A percentile compares a stretch with the other conserved stretches of the same genome.
Evolutionary conservation across 1,140 invertebrate genomes (phyloP).

Genomic region (Drusus annulatus): DNA sequence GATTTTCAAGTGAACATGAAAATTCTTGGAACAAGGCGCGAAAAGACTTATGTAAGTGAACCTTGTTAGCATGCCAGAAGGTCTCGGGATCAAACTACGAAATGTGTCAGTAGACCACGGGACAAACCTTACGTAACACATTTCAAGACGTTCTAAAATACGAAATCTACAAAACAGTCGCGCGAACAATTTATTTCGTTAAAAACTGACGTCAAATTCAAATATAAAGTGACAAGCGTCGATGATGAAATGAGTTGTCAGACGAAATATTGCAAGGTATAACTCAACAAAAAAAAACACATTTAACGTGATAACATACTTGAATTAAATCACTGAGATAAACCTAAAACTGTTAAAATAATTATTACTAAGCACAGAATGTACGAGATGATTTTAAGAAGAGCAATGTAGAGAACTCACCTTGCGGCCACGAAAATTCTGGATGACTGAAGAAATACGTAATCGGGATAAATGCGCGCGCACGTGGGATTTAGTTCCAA

Average conservation of each 20-base stretch:
- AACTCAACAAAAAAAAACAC: neutral
- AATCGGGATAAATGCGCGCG: constrained; percentile 33
- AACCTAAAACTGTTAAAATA: neutral
- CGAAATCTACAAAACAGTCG: neutral
- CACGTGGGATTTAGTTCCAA: constrained; percentile 37
- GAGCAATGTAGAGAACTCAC: neutral
- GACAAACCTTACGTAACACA: constrained; percentile 24
- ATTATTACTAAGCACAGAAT: neutral
- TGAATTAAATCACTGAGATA: neutral
- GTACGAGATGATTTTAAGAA: neutral
- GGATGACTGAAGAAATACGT: constrained; percentile 41
- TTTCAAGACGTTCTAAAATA: neutral
- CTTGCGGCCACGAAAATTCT: constrained; percentile 21
- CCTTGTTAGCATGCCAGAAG: constrained; percentile 22
- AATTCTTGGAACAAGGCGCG: neutral
- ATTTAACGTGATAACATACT: neutral
- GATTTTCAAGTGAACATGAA: neutral
- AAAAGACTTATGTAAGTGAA: constrained; percentile 30
- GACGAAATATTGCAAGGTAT: neutral
- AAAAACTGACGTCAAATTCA: neutral
- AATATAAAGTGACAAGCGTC: neutral
- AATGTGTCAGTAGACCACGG: constrained; percentile 30
- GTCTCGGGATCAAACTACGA: constrained; percentile 3
- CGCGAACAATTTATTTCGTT: neutral
- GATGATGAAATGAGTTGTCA: neutral